Conservation (phyloP, 2,113 vertebrate species). For the Sinocyclocheilus maitianheensis region DNA sequence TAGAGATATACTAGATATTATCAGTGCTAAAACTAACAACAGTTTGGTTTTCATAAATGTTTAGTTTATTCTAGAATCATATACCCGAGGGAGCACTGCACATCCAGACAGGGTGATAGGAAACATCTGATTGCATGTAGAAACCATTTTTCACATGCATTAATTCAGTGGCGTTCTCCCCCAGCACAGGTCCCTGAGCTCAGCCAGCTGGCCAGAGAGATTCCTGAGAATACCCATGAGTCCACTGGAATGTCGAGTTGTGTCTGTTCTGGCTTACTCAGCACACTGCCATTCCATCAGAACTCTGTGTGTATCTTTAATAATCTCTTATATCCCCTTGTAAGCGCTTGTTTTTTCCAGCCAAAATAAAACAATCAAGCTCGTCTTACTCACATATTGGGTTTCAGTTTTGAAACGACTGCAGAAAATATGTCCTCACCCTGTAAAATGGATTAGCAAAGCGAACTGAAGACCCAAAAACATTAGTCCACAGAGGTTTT, state of each 20-base stretch:
- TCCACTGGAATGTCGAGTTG: conserved; percentile 54
- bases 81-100: not conserved
- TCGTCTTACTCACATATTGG: not conserved
- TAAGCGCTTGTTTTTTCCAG: not conserved
- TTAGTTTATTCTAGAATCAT: conserved; percentile 8
- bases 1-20: too few relatives aligned
- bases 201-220: conserved; percentile 62
- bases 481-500: not conserved
- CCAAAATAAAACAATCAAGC: conserved; percentile 27
- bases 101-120: conserved; percentile 9
- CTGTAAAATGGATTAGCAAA: not conserved
- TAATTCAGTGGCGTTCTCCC: not conserved
- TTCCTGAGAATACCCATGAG: conserved; percentile 55
- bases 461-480: not conserved
- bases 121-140: conserved; percentile 46
- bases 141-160: conserved; percentile 30
- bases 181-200: conserved; percentile 46
- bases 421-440: conserved; percentile 3
- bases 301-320: conserved; percentile 42
- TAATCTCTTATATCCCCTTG: conserved; percentile 8
- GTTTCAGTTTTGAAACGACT: conserved; percentile 7
- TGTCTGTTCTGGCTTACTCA: conserved; percentile 56
- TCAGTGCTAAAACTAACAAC: conserved; percentile 7
- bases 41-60: conserved; percentile 10
- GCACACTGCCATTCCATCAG: conserved; percentile 26